Conservation (phyloP, 1,140 invertebrate genomes). For the Monomorium pharaonis region DNA sequence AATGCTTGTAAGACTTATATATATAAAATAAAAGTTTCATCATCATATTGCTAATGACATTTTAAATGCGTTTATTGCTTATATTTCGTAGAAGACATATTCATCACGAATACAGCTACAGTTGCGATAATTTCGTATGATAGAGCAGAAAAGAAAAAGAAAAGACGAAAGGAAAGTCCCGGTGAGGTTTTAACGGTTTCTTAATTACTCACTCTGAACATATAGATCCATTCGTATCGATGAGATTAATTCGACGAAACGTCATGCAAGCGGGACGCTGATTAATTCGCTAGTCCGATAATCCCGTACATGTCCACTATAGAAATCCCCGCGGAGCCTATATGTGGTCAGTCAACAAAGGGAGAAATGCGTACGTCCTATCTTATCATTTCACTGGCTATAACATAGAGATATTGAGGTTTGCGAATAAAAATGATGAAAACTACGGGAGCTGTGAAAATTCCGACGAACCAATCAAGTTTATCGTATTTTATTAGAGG, state of each 20-base stretch:
- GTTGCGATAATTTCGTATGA: neutral
- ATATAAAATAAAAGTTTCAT: slow-evolving; percentile 56
- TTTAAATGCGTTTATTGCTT: slow-evolving; percentile 48
- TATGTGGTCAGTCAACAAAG: slow-evolving; percentile 44
- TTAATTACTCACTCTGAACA: neutral
- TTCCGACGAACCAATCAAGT: slow-evolving; percentile 18
- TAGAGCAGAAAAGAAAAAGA: neutral
- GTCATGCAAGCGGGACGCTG: neutral
- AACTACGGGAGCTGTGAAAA: neutral
- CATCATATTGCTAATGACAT: slow-evolving; percentile 57
- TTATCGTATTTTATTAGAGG: slow-evolving; percentile 6
- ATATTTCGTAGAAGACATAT: slow-evolving; percentile 11
- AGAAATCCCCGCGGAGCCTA: neutral
- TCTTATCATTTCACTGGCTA: slow-evolving; percentile 35
- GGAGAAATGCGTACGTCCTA: slow-evolving; percentile 1
- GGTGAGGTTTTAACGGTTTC: neutral
- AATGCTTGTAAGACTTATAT: slow-evolving; percentile 8
- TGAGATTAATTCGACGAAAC: neutral
- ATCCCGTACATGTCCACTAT: neutral
- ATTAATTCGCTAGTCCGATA: slow-evolving; percentile 41
- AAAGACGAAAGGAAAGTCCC: neutral
- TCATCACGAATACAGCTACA: neutral
- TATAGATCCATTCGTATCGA: neutral
- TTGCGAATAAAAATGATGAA: slow-evolving; percentile 22
- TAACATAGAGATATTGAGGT: slow-evolving; percentile 11